A percentile compares a stretch with the other conserved stretches of the same genome.
phyloP scores from a whole-genome alignment of 2,888 invertebrate species.

The Nemoura dubitans region DNA sequence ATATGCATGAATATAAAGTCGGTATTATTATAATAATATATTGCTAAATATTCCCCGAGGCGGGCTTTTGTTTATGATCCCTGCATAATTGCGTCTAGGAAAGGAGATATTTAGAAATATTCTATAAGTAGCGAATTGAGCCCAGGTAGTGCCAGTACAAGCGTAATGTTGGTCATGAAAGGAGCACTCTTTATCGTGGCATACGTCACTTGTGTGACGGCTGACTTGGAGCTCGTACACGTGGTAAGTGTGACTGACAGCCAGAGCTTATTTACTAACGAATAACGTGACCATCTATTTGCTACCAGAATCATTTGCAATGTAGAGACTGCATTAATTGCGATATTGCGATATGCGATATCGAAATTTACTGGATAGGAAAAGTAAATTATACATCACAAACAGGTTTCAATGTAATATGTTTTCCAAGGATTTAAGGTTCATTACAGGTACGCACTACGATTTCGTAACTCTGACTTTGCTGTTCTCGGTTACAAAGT shows the following conservation, averaged over 20 bases:
- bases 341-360: no score
- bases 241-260: constrained; percentile 19
- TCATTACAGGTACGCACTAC: no score
- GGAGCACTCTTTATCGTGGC: neutral
- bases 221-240: constrained; percentile 19
- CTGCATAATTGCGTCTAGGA: neutral
- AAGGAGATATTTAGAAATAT: neutral
- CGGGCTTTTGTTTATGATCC: neutral
- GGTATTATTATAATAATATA: neutral
- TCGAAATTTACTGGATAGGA: no score
- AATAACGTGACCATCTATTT: no score
- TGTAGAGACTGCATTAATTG: no score
- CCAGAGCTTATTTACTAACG: no score
- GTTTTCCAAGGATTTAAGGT: no score
- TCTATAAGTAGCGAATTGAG: neutral
- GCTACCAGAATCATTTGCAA: no score
- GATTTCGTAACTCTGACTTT: no score
- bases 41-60: neutral
- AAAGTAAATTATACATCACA: no score
- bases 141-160: neutral
- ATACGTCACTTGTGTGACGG: constrained; percentile 1
- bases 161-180: constrained; percentile 2
- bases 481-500: no score
- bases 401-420: no score
- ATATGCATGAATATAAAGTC: neutral